A percentile compares a stretch with the other conserved stretches of the same genome.
Evolutionary conservation across 2,888 invertebrate genomes (phyloP).

Genomic region (Dasypolia templi): DNA sequence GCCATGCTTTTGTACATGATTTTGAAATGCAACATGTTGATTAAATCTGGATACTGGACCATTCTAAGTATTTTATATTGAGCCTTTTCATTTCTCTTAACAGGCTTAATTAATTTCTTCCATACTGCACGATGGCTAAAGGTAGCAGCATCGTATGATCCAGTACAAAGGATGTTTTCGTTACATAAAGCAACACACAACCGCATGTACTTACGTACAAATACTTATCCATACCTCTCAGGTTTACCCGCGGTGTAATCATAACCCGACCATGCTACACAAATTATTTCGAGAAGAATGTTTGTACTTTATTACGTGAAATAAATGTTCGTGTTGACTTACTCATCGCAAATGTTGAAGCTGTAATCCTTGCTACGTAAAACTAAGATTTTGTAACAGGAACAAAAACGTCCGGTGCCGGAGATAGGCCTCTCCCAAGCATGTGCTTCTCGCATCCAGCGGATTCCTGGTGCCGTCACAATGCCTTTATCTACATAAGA

Average conservation of each 20-base stretch:
- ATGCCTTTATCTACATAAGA: background rate
- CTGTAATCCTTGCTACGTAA: slow-evolving; percentile 17
- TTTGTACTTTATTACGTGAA: slow-evolving; percentile 51
- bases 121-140: slow-evolving; percentile 23
- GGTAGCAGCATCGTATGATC: slow-evolving; percentile 24
- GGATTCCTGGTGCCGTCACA: background rate
- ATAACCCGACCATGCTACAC: slow-evolving; percentile 45
- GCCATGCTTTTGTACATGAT: background rate
- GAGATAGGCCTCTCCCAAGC: background rate
- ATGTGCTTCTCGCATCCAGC: background rate
- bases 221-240: background rate
- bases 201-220: background rate
- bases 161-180: slow-evolving; percentile 67
- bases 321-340: slow-evolving; percentile 49
- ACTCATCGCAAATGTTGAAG: slow-evolving; percentile 13
- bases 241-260: slow-evolving; percentile 46
- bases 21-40: background rate
- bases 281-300: slow-evolving; percentile 62
- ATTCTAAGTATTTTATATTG: too few relatives aligned
- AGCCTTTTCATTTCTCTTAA: background rate
- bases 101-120: background rate
- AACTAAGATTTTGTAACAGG: slow-evolving; percentile 9
- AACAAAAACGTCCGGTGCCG: background rate
- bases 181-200: slow-evolving; percentile 40
- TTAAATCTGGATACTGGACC: background rate